Evolutionary conservation across 1,140 invertebrate genomes (phyloP), one percentile per base, ranked within the genome.

Genomic region (Zophobas morio): DNA sequence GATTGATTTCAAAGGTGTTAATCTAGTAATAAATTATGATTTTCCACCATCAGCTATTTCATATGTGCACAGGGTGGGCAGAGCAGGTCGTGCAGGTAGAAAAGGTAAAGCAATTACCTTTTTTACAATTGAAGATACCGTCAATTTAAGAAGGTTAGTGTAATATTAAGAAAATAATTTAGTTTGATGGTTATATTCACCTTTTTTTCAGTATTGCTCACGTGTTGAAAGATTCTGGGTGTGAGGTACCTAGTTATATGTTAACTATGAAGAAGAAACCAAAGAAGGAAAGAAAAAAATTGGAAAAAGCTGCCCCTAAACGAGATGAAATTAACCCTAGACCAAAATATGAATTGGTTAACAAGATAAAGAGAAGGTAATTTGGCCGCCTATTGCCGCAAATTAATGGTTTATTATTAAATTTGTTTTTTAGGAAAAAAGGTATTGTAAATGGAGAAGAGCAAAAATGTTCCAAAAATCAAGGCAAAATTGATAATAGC

Each of bases 11-110:
- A 97, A 97, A 86, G 97, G 96, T 6, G 96, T 99, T 34, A 98
- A 98, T 89, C 88, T 99, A 1, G 97, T 99, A 35, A 91, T 99
- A 74, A 99, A 99, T 88, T 99, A 98, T 86, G 98, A 99, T 88
- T 97, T 99, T 84, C 98, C 98, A 37, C 92, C 93, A 6, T 95
- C 93, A 46, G 93, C 94, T 51, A 95, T 99, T 75, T 94, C 95
- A 20, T 99, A 99, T 83, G 95, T 99, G 81, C 98, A 99, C 88
- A 91, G 89, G 78, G 88, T 92, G 88, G 95, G 97, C 39, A 78
- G 98, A 76, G 98, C 98, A 0, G 98, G 98, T 1, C 88, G 98
- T 82, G 98, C 98, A n/a, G 97, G 95, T 6, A 89, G 93, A 79
- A 90, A 86, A 78, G 98, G 96, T 32, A 92, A 91, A 84, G 97